These are phyloP conservation scores for Cyanoramphus novaezelandiae DNA, from an alignment of 2,113 vertebrate species.

Conservation along the genomic window DNA sequence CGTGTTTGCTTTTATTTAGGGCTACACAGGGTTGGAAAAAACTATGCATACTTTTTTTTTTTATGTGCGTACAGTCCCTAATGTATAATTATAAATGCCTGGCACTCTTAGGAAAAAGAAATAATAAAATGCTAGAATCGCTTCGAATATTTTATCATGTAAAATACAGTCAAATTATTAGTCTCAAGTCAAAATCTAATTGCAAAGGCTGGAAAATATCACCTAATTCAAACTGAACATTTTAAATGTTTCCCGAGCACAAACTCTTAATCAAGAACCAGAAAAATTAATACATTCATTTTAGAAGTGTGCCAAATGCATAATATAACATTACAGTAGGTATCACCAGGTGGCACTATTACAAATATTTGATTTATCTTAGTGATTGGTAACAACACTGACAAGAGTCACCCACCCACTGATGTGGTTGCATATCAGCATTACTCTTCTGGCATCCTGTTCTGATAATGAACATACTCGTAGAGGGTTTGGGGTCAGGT, in stretches of 20 bases:
- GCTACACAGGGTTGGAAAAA: not conserved
- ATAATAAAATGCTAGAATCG: not conserved
- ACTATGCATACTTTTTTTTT: not conserved
- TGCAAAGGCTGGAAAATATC: not conserved
- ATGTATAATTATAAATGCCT: not conserved
- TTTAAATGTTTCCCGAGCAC: not conserved
- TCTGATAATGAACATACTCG: accelerated
- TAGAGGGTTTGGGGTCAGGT: not conserved
- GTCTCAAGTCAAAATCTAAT: not conserved
- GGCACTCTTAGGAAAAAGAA: not conserved
- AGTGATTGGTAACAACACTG: not conserved
- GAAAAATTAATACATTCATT: not conserved
- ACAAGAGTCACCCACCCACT: not conserved
- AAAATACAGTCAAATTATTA: not conserved
- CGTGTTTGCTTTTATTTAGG: not conserved
- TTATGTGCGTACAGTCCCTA: not conserved
- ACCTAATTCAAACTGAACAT: not conserved
- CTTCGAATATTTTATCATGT: not conserved
- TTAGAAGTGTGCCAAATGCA: not conserved
- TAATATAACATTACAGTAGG: not conserved
- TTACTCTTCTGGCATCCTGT: not conserved
- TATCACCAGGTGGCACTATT: constrained; percentile 20
- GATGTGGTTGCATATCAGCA: accelerated
- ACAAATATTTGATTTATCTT: not conserved
- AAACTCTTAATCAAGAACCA: not conserved